Conservation (phyloP, 2,888 invertebrate species). For the Cheilosia urbana region DNA sequence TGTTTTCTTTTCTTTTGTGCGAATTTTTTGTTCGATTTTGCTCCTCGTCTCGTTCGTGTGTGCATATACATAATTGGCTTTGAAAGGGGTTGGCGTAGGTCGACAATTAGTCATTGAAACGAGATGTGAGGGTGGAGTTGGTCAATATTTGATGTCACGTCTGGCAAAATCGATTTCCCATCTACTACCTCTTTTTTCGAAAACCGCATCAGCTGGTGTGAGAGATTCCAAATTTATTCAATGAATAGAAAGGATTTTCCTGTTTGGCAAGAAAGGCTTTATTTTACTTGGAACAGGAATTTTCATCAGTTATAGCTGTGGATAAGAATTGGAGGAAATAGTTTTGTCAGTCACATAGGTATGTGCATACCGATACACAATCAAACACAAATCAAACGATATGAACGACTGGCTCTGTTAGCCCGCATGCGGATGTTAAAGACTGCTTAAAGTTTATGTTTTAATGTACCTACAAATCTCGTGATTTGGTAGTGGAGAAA, state of each 20-base stretch:
- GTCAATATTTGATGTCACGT: constrained; percentile 72
- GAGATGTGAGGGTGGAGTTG: constrained; percentile 26
- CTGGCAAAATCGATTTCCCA: constrained; percentile 65
- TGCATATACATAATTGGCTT: constrained; percentile 69
- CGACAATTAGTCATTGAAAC: constrained; percentile 66
- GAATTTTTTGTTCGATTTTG: neutral
- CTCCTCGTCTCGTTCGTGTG: constrained; percentile 39
- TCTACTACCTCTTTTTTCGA: constrained; percentile 17
- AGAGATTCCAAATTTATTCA: constrained; percentile 53
- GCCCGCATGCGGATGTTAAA: constrained; percentile 1
- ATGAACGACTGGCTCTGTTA: constrained; percentile 10
- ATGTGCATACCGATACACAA: constrained; percentile 45
- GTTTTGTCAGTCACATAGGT: constrained; percentile 36
- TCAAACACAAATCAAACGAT: constrained; percentile 51
- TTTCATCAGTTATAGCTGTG: constrained; percentile 23
- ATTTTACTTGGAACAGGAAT: constrained; percentile 40
- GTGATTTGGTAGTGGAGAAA: neutral
- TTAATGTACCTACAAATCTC: neutral
- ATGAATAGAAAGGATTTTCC: constrained; percentile 61
- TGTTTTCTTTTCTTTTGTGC: constrained; percentile 26
- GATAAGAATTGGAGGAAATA: constrained; percentile 6
- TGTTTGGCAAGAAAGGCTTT: constrained; percentile 26
- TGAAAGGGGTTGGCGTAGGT: constrained; percentile 5
- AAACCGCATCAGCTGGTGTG: constrained; percentile 1
- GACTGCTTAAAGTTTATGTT: neutral